Percentiles rank a stretch among this genome's conserved stretches.
phyloP scores from a whole-genome alignment of 2,888 invertebrate species.

The Panopea generosa region DNA sequence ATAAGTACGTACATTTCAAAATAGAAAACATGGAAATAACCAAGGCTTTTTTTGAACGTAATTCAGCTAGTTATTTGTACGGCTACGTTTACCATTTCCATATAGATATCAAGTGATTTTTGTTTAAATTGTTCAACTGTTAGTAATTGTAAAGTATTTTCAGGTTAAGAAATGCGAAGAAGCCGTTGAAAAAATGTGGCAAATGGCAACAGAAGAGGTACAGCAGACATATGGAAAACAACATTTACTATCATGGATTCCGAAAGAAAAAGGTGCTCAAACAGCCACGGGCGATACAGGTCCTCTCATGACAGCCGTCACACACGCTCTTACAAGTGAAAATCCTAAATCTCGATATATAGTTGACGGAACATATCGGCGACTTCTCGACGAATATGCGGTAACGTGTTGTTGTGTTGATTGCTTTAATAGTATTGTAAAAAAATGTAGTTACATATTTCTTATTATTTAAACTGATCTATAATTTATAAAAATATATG shows the following conservation, averaged over 20 bases:
- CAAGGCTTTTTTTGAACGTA: no score
- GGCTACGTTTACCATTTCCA: no score
- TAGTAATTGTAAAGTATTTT: no score
- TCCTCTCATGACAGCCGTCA: neutral
- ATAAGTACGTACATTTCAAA: no score
- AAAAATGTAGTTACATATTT: neutral
- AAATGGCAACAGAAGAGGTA: neutral
- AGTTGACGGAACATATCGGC: constrained; percentile 1
- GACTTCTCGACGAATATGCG: constrained; percentile 2
- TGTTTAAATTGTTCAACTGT: no score
- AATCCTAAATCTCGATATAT: neutral
- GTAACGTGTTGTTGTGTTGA: no score
- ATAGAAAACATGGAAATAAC: no score
- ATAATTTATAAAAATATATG: no score
- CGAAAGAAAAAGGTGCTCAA: neutral
- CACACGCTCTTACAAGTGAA: neutral
- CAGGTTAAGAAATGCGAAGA: neutral
- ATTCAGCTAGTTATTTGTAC: no score
- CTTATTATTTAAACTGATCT: no score
- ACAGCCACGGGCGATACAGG: neutral
- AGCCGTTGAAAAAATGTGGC: neutral
- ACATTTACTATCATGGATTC: constrained; percentile 6
- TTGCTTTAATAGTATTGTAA: no score
- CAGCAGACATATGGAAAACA: neutral
- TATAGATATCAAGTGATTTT: no score